Conservation (phyloP, 2,888 invertebrate species). For the Tipula helvola region DNA sequence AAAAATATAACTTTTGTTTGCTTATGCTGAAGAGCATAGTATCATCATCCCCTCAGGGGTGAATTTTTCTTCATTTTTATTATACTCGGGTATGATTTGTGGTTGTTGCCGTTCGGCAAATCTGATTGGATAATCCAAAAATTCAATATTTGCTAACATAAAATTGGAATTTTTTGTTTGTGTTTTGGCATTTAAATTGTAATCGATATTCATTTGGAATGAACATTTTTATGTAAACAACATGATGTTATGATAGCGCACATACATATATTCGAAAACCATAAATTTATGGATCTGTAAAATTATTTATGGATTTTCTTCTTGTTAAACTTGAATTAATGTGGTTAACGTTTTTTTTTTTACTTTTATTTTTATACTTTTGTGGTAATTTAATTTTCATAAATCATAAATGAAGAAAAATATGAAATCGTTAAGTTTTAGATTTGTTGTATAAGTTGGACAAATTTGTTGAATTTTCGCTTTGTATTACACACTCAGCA, state of each 20-base stretch:
- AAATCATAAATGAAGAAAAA: neutral
- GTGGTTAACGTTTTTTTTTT: neutral
- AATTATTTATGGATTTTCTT: neutral
- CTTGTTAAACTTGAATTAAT: conserved; percentile 4
- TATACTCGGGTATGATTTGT: neutral
- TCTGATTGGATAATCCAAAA: neutral
- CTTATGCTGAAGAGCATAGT: neutral
- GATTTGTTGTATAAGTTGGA: conserved; percentile 7
- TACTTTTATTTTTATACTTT: neutral
- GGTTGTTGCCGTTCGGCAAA: neutral
- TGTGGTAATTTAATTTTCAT: neutral
- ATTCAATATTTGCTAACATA: neutral
- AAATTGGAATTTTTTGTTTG: neutral
- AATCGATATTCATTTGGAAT: conserved; percentile 4
- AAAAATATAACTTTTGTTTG: neutral
- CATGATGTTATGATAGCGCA: neutral
- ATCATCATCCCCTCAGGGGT: neutral
- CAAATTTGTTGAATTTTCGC: neutral
- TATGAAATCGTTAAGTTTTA: neutral
- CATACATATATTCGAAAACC: neutral
- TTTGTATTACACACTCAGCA: conserved; percentile 15
- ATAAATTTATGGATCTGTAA: neutral
- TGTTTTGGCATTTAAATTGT: neutral
- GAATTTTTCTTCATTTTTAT: neutral
- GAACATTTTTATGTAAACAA: neutral